These are phyloP conservation scores for Sarotherodon lohbergeri DNA, from an alignment of 2,113 vertebrate genomes.

Conservation along the genomic window DNA sequence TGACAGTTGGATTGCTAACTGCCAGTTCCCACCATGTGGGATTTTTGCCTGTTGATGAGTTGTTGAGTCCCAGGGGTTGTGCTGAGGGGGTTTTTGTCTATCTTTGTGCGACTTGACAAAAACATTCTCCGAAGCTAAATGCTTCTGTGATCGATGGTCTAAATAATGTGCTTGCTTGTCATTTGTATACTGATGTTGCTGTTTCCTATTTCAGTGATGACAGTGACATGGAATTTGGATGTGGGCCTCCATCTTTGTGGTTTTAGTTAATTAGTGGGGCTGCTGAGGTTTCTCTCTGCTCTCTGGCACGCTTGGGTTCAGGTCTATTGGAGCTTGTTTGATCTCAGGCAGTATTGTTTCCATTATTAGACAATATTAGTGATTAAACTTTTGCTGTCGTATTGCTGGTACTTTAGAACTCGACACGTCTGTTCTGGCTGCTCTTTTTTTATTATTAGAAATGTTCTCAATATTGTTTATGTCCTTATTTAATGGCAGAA, in stretches of 20 bases:
- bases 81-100: background rate
- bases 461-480: slow-evolving; percentile 6
- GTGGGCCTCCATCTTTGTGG: background rate
- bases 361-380: slow-evolving; percentile 14
- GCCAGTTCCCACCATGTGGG: background rate
- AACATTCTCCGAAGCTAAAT: background rate
- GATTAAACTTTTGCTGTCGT: background rate
- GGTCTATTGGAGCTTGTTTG: background rate
- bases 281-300: background rate
- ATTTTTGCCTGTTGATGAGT: background rate
- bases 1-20: slow-evolving; percentile 1
- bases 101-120: background rate
- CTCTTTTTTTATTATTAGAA: background rate
- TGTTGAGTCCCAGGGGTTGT: background rate
- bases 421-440: background rate
- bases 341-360: background rate
- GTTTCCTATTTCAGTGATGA: slow-evolving; percentile 13
- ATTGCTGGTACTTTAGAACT: slow-evolving; percentile 2
- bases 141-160: slow-evolving; percentile 11
- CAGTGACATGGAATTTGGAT: slow-evolving; percentile 15
- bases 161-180: slow-evolving; percentile 19
- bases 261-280: background rate
- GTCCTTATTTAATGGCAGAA: background rate
- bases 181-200: slow-evolving; percentile 27
- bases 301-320: background rate